Base-by-base conservation (phyloP, 2,888 invertebrate genomes). In the Pristionchus japonicus region DNA sequence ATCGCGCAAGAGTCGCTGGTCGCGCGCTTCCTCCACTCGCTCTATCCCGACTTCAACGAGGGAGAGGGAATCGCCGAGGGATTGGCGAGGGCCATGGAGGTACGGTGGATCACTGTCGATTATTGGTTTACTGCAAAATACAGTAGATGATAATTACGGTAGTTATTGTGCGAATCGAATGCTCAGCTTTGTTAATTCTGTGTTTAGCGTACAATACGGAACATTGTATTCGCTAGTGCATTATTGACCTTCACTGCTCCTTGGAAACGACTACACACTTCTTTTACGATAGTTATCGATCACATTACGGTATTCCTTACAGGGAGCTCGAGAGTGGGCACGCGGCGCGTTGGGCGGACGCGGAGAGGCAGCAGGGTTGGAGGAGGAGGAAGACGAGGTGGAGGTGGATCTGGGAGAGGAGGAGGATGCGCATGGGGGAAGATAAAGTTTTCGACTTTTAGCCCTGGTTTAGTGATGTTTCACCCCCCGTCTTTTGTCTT, bases 1-100 rank as follows among this genome's bases (percentile, higher is more conserved):
- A 61, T 64, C 3, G 40, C 37, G 13, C 61, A 85, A 17, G 74
- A 86, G 74, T 70, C 37, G 15, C 70, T 86, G 13, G 47, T 88
- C 3, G n/a, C 52, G 31, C 87, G 88, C 13, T 57, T 89, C 43
- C 52, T 89, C 7, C 88, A 88, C 67, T 89, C 89, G 1, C 77
- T 89, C 43, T 82, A 88, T 80, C 89, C 89, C 40, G 74, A 86
- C 31, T 89, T 87, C 87, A 34, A 87, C 34, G 61, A 80, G 64
- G 31, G 37, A 15, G 77, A 87, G 61, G 40, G 40, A 40, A 34
- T 87, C 9, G 57, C 31, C 6, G 70, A 77, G 11, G 77, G 77
- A 47, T 27, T 77, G 47, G 77, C 77, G n/a, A 67, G 86, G n/a
- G 77, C 77, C 15, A 27, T 77, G 77, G 77, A 27, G 34, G 34